Conservation (phyloP, 2,888 invertebrate genomes). For the Dynastes tityus region DNA sequence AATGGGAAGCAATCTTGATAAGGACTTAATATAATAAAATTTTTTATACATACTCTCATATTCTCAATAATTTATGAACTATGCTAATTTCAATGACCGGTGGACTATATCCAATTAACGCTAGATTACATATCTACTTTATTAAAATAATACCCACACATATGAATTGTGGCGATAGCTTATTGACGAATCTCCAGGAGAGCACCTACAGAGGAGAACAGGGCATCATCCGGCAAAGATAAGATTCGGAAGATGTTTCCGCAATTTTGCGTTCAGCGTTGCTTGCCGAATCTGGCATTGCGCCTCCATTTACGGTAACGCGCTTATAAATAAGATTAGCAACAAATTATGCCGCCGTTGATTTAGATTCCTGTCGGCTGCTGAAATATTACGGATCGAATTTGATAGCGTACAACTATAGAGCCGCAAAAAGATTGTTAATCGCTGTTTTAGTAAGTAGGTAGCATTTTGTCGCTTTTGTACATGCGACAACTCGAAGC, state of each 20-base stretch:
- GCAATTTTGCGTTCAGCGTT: not conserved
- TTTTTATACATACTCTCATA: no score
- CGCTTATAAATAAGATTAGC: conserved; percentile 37
- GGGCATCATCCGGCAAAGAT: not conserved
- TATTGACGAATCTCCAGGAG: not conserved
- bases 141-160: not conserved
- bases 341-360: conserved; percentile 47
- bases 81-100: no score
- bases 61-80: no score
- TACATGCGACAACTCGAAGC: not conserved
- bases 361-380: conserved; percentile 48
- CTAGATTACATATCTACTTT: no score
- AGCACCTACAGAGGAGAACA: not conserved
- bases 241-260: conserved; percentile 19
- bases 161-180: not conserved
- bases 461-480: not conserved
- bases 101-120: no score
- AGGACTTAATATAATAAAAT: no score
- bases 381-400: conserved; percentile 28
- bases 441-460: not conserved
- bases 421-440: conserved; percentile 34
- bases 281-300: not conserved
- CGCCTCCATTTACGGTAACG: conserved; percentile 41
- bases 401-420: conserved; percentile 32
- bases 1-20: no score